Base-by-base conservation (phyloP, 2,888 invertebrate genomes). In the Cheilosia impressa region DNA sequence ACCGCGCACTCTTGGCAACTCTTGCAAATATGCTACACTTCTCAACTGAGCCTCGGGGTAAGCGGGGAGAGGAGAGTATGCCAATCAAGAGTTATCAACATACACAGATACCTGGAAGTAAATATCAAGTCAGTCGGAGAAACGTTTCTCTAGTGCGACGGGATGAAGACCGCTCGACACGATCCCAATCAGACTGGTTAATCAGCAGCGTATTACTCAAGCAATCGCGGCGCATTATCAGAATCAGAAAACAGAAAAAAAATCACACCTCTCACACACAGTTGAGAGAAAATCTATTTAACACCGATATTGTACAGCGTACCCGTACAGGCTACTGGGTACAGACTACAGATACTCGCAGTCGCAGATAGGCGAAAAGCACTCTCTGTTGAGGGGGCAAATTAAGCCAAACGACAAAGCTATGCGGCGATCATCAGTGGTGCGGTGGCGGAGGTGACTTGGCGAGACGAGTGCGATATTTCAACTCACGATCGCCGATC, bases 401-500 rank as follows among this genome's bases (percentile, higher is more conserved):
- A 53, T 53, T 45, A 66, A 58, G 55, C 66, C 68, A 60, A 82
- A 62, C 24, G 27, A 15, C 15, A 5, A 24, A 13, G 4, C 15
- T 15, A 22, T 5, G 15, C 15, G 50, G 19, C 41, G 79, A 79
- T 78, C 77, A 57, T 50, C 13, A 31, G 10, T 3, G 38, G 38
- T 24, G 60, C n/a, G 27, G 69, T 10, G 47, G 43, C 41, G 24
- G 47, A 38, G 57, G 10, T 22, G 58, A 60, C 34, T 73, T 60
- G 53, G 55, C 19, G 45, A 34, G 31, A 45, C 72, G 78, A 78
- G 83, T 83, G 57, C 41, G 52, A 53, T 31, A 71, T 66, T 78
- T 63, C 47, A 73, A 78, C 78, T 78, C 83, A 73, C 72, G 66
- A 83, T 55, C 58, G 73, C 65, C 38, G 69, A 71, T 75, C 60